These are phyloP conservation scores for Artibeus lituratus DNA, from an alignment of 2,797 vertebrate genomes.

Conservation along the genomic window DNA sequence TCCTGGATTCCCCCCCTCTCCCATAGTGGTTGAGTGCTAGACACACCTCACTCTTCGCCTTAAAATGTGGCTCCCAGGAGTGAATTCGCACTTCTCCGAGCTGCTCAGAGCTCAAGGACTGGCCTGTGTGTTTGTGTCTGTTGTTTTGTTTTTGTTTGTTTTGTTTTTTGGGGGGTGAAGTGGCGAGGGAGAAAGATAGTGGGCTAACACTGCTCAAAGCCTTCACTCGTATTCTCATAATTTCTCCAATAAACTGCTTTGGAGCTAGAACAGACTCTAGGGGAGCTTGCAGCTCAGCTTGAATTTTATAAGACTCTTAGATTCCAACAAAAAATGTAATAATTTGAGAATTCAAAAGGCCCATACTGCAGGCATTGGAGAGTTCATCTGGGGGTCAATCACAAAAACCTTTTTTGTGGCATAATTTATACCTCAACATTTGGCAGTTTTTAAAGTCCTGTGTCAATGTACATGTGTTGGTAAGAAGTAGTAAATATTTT, in stretches of 20 bases:
- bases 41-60: background rate
- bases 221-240: background rate
- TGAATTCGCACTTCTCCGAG: background rate
- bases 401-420: slow-evolving; percentile 42
- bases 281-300: background rate
- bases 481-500: slow-evolving; percentile 54
- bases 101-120: background rate
- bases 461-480: slow-evolving; percentile 15
- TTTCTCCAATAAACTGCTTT: background rate
- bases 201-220: background rate
- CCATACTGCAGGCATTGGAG: background rate
- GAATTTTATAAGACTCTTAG: slow-evolving; percentile 45
- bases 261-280: background rate
- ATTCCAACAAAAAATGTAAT: slow-evolving; percentile 35
- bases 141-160: background rate
- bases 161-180: background rate
- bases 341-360: slow-evolving; percentile 52
- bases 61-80: background rate
- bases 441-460: slow-evolving; percentile 27
- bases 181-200: background rate
- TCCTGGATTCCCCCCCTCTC: background rate
- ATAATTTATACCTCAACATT: slow-evolving; percentile 40
- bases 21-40: background rate
- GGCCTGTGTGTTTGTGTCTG: background rate
- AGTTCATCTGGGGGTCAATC: slow-evolving; percentile 40